These are phyloP conservation scores for Akabosia matsudoensis DNA, from an alignment of 1,140 invertebrate genomes.

Conservation along the genomic window DNA sequence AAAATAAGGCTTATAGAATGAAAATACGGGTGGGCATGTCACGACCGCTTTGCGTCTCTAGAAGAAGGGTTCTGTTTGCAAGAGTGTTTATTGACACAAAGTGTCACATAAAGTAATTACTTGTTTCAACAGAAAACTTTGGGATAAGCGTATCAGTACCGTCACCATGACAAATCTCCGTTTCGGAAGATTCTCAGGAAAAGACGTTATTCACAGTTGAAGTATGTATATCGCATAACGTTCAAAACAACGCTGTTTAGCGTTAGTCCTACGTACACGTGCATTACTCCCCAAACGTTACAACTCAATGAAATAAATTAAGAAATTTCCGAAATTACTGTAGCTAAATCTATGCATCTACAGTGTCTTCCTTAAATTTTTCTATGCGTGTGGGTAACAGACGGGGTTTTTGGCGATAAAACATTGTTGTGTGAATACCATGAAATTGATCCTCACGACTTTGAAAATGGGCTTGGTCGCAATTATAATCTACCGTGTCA, in stretches of 20 bases:
- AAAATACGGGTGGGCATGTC: not conserved
- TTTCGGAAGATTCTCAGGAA: no score
- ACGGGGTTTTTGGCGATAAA: constrained; percentile 16
- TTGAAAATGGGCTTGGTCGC: constrained; percentile 22
- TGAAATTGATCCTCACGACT: constrained; percentile 24
- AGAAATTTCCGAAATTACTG: not conserved
- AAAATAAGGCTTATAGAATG: not conserved
- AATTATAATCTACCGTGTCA: constrained; percentile 22
- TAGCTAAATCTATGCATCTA: no score
- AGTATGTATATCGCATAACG: no score
- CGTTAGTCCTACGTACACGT: not conserved
- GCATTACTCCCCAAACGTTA: no score
- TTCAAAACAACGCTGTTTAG: no score
- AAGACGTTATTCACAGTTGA: no score
- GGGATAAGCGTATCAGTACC: no score
- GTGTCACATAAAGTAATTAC: no score
- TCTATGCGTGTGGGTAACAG: not conserved
- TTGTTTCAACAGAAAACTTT: no score
- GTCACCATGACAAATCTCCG: no score
- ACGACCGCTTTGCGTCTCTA: no score
- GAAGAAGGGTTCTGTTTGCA: not conserved
- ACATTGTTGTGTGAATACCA: constrained; percentile 13
- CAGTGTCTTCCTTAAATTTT: no score
- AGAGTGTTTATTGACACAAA: constrained; percentile 4
- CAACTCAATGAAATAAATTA: not conserved